A percentile compares a stretch with the other conserved stretches of the same genome.
These are phyloP conservation scores for Panthera tigris DNA, from an alignment of 2,113 vertebrate species.

Conservation along the genomic window DNA sequence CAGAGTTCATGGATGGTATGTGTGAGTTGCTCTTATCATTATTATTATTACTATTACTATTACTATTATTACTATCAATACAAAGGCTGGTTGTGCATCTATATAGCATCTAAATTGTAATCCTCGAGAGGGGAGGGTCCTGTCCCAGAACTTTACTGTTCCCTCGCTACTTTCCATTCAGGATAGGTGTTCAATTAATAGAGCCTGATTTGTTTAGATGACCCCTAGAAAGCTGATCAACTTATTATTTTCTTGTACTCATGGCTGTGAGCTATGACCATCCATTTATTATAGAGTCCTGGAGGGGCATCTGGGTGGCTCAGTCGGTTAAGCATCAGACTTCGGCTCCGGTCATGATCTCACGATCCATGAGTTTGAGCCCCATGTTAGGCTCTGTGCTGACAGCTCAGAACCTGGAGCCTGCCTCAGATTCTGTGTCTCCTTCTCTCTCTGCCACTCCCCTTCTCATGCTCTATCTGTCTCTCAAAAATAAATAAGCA, in stretches of 20 bases:
- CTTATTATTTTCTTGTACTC: not conserved
- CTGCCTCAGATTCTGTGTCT: too few relatives aligned
- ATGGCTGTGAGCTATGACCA: not conserved
- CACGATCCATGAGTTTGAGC: too few relatives aligned
- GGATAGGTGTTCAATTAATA: not conserved
- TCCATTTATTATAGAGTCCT: not conserved
- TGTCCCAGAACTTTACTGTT: not conserved
- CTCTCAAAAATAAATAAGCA: too few relatives aligned
- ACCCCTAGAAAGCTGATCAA: not conserved
- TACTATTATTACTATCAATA: not conserved
- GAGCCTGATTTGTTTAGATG: not conserved
- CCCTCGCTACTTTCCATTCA: not conserved
- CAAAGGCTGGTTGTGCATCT: not conserved
- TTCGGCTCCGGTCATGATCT: too few relatives aligned
- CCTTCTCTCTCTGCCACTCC: too few relatives aligned
- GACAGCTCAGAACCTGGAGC: too few relatives aligned
- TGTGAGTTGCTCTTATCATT: rapidly evolving
- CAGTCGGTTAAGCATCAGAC: too few relatives aligned
- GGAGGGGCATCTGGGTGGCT: too few relatives aligned
- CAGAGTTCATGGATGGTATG: rapidly evolving
- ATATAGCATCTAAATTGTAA: not conserved
- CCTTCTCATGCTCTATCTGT: too few relatives aligned
- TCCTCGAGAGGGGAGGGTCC: not conserved
- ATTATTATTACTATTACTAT: not conserved
- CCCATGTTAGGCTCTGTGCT: too few relatives aligned